A percentile compares a stretch with the other conserved stretches of the same genome.
phyloP scores from a whole-genome alignment of 2,888 invertebrate species.

The Coenonympha arcania region DNA sequence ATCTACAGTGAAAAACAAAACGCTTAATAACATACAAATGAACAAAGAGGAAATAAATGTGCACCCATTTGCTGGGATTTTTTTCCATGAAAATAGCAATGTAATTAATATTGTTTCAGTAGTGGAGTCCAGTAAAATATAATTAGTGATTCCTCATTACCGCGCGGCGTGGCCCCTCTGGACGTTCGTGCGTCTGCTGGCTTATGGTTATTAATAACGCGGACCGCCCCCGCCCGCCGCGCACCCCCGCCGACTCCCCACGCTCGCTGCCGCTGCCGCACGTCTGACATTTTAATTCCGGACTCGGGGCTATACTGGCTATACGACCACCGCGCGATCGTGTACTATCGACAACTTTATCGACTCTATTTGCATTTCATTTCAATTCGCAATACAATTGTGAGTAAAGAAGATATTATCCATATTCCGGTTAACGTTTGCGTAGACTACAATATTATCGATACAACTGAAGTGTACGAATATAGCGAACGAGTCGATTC shows the following conservation, averaged over 20 bases:
- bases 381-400: slow-evolving; percentile 7
- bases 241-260: slow-evolving; percentile 52
- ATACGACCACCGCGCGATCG: slow-evolving; percentile 51
- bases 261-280: slow-evolving; percentile 52
- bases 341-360: slow-evolving; percentile 59
- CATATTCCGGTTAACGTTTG: slow-evolving; percentile 9
- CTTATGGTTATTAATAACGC: slow-evolving; percentile 75
- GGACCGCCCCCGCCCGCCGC: slow-evolving; percentile 47
- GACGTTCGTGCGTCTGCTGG: slow-evolving; percentile 74
- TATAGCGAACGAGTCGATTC: neutral
- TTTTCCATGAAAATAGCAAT: slow-evolving; percentile 32
- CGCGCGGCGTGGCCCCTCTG: slow-evolving; percentile 70
- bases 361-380: slow-evolving; percentile 53
- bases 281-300: slow-evolving; percentile 75
- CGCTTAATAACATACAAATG: slow-evolving; percentile 2
- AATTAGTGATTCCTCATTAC: slow-evolving; percentile 75
- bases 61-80: slow-evolving; percentile 4
- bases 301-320: slow-evolving; percentile 58
- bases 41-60: slow-evolving; percentile 1
- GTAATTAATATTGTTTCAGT: slow-evolving; percentile 60
- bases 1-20: neutral
- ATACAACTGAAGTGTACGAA: neutral
- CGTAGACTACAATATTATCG: neutral
- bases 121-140: slow-evolving; percentile 72
- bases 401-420: neutral